Conservation (phyloP, 2,888 invertebrate species). For the Euphydryas editha region DNA sequence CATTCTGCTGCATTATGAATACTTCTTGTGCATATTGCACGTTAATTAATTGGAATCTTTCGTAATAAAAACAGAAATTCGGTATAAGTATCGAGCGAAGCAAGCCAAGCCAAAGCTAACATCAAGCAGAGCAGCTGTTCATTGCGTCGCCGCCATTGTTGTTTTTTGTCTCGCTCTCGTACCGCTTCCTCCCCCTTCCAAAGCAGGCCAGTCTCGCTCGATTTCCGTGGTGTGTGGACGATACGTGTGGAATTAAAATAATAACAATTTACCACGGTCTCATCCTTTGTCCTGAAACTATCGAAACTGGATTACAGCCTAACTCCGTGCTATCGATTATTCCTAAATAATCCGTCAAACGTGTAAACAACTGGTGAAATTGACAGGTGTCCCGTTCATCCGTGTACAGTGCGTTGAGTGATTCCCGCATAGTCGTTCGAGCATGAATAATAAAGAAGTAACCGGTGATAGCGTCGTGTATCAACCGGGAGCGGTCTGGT, state of each 20-base stretch:
- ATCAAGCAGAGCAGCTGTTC: constrained; percentile 70
- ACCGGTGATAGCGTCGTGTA: constrained; percentile 76
- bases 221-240: constrained; percentile 71
- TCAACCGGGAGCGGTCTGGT: constrained; percentile 70
- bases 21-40: too few relatives aligned
- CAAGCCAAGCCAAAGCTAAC: constrained; percentile 45
- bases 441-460: constrained; percentile 83
- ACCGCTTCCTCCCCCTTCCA: constrained; percentile 51
- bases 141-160: constrained; percentile 73
- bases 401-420: constrained; percentile 71
- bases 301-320: constrained; percentile 42
- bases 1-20: neutral
- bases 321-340: constrained; percentile 21
- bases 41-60: too few relatives aligned
- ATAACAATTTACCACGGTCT: constrained; percentile 64
- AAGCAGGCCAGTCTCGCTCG: constrained; percentile 76
- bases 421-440: constrained; percentile 77
- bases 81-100: constrained; percentile 13
- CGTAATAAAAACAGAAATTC: neutral
- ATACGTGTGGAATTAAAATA: constrained; percentile 46
- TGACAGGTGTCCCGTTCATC: constrained; percentile 60
- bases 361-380: constrained; percentile 56
- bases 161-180: constrained; percentile 61
- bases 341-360: constrained; percentile 39
- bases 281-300: constrained; percentile 78